phyloP scores from a whole-genome alignment of 2,113 vertebrate genomes.

The Nymphicus hollandicus region DNA sequence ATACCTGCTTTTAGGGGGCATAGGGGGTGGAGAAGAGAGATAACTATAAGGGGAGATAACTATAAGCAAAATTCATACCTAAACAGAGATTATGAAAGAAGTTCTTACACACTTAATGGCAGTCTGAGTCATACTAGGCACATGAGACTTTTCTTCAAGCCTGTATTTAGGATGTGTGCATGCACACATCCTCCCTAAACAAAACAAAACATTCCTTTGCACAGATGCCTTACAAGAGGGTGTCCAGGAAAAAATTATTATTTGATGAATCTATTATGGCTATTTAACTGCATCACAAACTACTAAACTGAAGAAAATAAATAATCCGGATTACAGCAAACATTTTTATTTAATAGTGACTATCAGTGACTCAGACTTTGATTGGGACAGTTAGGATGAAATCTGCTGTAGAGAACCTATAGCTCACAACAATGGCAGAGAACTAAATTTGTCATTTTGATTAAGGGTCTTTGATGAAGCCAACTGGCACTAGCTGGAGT shows the following conservation, averaged over 20 bases:
- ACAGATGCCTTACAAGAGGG: background rate
- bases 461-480: background rate
- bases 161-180: background rate
- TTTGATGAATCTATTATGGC: background rate
- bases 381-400: background rate
- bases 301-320: background rate
- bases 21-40: background rate
- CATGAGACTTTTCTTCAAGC: background rate
- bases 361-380: background rate
- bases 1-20: background rate
- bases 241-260: background rate
- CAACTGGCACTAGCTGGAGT: background rate
- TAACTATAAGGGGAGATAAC: background rate
- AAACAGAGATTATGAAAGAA: background rate
- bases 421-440: background rate
- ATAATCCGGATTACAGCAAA: background rate
- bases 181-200: background rate
- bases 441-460: background rate
- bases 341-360: background rate
- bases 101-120: background rate
- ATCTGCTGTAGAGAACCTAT: background rate
- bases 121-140: background rate
- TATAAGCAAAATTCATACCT: background rate
- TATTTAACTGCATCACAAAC: background rate
- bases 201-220: background rate